Percentiles rank a stretch among this genome's conserved stretches.
phyloP scores from a whole-genome alignment of 1,140 invertebrate genomes.

The Eupristina koningsbergeri region DNA sequence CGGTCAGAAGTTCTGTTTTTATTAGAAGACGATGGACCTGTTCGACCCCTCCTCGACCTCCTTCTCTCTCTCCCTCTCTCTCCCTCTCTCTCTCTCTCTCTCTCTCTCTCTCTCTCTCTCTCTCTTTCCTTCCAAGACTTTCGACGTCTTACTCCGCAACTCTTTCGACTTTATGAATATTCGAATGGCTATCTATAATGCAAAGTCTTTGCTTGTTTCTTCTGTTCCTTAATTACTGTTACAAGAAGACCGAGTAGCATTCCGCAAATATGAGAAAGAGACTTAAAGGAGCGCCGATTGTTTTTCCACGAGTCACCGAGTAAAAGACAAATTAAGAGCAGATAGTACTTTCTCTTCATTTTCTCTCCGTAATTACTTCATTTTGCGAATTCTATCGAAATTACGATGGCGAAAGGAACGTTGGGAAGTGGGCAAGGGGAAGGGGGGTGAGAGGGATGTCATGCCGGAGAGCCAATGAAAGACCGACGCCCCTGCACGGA shows the following conservation, averaged over 20 bases:
- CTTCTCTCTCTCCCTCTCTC: too few species aligned
- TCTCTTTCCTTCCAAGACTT: too few species aligned
- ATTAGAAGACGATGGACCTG: constrained; percentile 7
- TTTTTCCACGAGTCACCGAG: background rate
- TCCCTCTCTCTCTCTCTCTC: too few species aligned
- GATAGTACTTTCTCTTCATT: background rate
- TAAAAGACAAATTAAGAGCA: background rate
- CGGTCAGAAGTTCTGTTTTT: constrained; percentile 37
- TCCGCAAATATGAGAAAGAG: background rate
- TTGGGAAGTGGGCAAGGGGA: too few species aligned
- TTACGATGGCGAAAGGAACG: too few species aligned
- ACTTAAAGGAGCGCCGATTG: background rate
- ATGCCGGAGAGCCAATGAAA: background rate
- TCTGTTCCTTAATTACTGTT: constrained; percentile 46
- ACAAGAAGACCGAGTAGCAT: constrained; percentile 3
- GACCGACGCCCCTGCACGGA: background rate
- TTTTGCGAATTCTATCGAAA: background rate
- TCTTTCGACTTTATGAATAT: constrained; percentile 50
- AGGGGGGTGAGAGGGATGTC: too few species aligned
- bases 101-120: too few species aligned
- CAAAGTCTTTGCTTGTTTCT: constrained; percentile 40
- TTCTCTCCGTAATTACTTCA: constrained; percentile 4
- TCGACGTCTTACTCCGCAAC: background rate
- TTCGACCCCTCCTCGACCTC: background rate
- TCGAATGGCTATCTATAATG: constrained; percentile 50